These are phyloP conservation scores for Ctenochaetus hawaiiensis DNA, from an alignment of 2,797 vertebrate species.

Conservation along the genomic window DNA sequence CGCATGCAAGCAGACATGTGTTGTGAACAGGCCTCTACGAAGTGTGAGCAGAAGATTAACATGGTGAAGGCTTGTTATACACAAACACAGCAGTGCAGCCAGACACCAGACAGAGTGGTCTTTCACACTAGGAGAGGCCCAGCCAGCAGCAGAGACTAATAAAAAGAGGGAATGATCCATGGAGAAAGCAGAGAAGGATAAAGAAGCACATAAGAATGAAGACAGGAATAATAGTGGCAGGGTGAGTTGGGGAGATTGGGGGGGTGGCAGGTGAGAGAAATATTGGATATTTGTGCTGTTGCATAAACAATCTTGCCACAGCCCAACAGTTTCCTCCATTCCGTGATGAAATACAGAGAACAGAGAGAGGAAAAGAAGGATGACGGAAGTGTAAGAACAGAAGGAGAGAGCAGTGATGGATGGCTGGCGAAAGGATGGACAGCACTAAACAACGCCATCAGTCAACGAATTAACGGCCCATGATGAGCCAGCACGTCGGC, in stretches of 20 bases:
- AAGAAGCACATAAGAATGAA: slow-evolving; percentile 33
- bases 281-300: slow-evolving; percentile 31
- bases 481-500: slow-evolving; percentile 58
- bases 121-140: slow-evolving; percentile 31
- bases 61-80: slow-evolving; percentile 55
- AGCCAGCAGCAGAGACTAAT: slow-evolving; percentile 28
- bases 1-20: slow-evolving; percentile 58
- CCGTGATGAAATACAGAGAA: slow-evolving; percentile 11
- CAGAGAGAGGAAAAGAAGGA: slow-evolving; percentile 21
- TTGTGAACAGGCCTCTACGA: slow-evolving; percentile 62
- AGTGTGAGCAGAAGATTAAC: slow-evolving; percentile 69
- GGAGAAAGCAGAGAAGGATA: slow-evolving; percentile 23
- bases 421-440: slow-evolving; percentile 61
- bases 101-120: slow-evolving; percentile 50
- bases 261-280: slow-evolving; percentile 16
- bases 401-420: slow-evolving; percentile 64
- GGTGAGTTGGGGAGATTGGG: slow-evolving; percentile 9
- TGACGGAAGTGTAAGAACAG: slow-evolving; percentile 53
- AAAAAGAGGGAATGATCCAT: slow-evolving; percentile 17
- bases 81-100: slow-evolving; percentile 55
- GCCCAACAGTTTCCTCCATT: slow-evolving; percentile 24
- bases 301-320: slow-evolving; percentile 26
- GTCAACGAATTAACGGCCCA: slow-evolving; percentile 74
- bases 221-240: slow-evolving; percentile 24
- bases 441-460: slow-evolving; percentile 66